Evolutionary conservation across 2,797 vertebrate species (phyloP).

Genomic region (Steatocranus sp.): DNA sequence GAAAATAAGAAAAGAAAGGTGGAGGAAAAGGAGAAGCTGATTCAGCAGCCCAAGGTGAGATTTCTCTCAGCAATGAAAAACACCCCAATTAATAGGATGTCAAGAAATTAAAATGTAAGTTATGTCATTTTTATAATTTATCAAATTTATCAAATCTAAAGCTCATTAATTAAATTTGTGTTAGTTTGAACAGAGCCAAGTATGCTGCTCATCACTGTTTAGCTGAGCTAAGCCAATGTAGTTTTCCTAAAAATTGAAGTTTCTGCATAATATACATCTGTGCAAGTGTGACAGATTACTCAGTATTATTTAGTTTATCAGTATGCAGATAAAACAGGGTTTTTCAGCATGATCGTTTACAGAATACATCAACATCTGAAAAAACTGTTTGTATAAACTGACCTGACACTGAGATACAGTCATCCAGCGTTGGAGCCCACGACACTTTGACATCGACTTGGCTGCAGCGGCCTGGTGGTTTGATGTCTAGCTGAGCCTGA

Average conservation of each 20-base stretch:
- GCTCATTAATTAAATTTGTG: accelerated
- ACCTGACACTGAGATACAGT: conserved; percentile 85
- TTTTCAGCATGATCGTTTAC: neutral
- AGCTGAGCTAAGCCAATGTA: neutral
- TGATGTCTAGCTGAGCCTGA: conserved; percentile 58
- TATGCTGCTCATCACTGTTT: neutral
- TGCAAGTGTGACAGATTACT: neutral
- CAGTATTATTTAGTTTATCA: accelerated
- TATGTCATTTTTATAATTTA: accelerated
- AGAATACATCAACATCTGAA: neutral
- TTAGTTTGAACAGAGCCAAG: neutral
- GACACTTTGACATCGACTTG: conserved; percentile 68
- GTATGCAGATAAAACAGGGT: neutral
- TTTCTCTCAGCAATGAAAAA: neutral
- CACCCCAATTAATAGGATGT: neutral
- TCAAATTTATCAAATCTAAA: accelerated
- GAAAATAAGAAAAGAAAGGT: accelerated
- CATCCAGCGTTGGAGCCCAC: conserved; percentile 82
- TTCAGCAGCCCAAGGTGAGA: neutral
- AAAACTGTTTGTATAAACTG: neutral
- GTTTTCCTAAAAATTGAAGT: neutral
- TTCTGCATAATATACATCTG: neutral
- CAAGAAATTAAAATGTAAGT: neutral
- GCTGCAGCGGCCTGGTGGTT: neutral
- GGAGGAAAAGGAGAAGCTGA: neutral